Conservation (phyloP, 2,113 vertebrate genomes). For the Xiphias gladius region DNA sequence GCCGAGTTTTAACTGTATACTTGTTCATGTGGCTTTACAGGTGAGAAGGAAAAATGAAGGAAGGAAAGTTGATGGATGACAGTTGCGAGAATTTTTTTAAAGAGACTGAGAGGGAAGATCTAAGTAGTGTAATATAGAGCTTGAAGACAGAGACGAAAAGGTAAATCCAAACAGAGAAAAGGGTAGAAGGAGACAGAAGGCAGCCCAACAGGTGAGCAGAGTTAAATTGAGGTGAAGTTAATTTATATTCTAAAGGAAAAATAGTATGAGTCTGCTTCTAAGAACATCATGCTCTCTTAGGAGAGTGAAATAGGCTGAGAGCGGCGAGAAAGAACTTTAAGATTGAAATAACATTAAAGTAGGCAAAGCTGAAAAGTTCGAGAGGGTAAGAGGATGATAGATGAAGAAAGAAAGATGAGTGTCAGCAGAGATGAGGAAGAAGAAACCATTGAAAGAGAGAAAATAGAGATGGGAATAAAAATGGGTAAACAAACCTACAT, state of each 20-base stretch:
- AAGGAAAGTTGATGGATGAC: not conserved
- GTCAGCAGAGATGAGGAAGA: conserved; percentile 49
- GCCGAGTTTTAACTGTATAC: not conserved
- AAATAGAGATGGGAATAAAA: conserved; percentile 47
- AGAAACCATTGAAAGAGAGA: conserved; percentile 27
- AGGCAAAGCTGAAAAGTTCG: conserved; percentile 43
- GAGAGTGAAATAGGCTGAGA: conserved; percentile 48
- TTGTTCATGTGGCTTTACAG: not conserved
- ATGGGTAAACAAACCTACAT: conserved; percentile 48
- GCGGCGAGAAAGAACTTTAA: conserved; percentile 13
- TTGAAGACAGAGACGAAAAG: conserved; percentile 4
- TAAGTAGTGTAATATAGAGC: not conserved
- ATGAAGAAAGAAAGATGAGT: conserved; percentile 49
- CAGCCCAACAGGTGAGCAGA: conserved; percentile 53
- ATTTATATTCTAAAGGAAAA: conserved; percentile 74
- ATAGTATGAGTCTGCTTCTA: conserved; percentile 39
- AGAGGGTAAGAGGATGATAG: conserved; percentile 58
- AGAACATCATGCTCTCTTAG: conserved; percentile 44
- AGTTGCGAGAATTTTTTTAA: not conserved
- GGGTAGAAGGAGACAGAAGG: conserved; percentile 13
- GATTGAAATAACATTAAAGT: conserved; percentile 69
- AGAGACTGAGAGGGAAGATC: conserved; percentile 21
- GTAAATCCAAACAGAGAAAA: conserved; percentile 31
- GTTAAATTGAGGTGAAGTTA: conserved; percentile 68
- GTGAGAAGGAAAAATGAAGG: not conserved